Conservation (phyloP, 2,888 invertebrate species). For the Leptinotarsa haldemani region DNA sequence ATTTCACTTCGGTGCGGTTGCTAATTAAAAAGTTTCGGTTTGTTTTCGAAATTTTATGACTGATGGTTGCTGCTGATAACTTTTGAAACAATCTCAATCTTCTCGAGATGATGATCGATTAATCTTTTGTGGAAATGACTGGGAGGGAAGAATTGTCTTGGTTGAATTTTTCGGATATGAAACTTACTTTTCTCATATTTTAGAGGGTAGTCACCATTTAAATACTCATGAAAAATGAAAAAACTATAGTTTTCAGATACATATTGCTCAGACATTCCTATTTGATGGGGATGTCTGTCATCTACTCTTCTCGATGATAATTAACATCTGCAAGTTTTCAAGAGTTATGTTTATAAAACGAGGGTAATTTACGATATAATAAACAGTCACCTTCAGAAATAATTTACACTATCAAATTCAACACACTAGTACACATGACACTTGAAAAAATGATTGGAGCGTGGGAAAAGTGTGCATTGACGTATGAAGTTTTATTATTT, state of each 20-base stretch:
- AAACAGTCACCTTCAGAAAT: neutral
- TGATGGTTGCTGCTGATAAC: neutral
- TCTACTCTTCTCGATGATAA: neutral
- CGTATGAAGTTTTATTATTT: neutral
- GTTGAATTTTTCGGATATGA: neutral
- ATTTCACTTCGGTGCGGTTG: neutral
- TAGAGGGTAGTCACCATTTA: neutral
- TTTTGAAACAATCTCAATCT: conserved; percentile 5
- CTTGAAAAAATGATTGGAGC: neutral
- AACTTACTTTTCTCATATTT: too few relatives aligned
- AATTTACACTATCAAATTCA: neutral
- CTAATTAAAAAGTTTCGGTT: conserved; percentile 16
- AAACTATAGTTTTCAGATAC: too few relatives aligned
- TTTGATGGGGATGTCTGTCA: neutral
- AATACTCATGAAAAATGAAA: neutral
- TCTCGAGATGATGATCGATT: conserved; percentile 11
- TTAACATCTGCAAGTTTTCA: neutral
- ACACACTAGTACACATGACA: neutral
- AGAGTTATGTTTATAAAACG: conserved; percentile 2
- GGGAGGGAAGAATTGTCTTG: neutral
- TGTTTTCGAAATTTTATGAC: conserved; percentile 5
- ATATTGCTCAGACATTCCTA: too few relatives aligned
- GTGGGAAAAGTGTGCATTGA: neutral
- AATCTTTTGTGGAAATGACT: conserved; percentile 8
- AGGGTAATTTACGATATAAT: neutral